A percentile compares a stretch with the other conserved stretches of the same genome.
phyloP scores from a whole-genome alignment of 1,140 invertebrate genomes.

The Listronotus bonariensis region DNA sequence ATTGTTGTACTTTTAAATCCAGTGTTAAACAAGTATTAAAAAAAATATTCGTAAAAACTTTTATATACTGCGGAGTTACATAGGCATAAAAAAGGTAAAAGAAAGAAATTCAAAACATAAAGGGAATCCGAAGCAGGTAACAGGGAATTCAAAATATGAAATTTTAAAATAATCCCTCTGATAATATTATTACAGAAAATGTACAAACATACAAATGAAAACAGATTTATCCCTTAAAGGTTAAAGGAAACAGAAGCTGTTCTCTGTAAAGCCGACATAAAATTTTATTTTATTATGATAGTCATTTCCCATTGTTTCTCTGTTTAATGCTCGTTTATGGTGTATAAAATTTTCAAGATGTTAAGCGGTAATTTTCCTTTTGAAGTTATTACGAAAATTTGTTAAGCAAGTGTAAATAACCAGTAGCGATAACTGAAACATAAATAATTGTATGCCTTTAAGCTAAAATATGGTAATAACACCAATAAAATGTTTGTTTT shows the following conservation, averaged over 20 bases:
- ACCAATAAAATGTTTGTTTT: too few relatives aligned
- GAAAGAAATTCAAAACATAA: conserved; percentile 25
- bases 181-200: conserved; percentile 22
- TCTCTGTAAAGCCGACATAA: conserved; percentile 7
- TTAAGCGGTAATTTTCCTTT: conserved; percentile 12
- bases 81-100: too few relatives aligned
- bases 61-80: too few relatives aligned
- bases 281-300: conserved; percentile 23
- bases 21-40: too few relatives aligned
- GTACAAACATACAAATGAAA: conserved; percentile 24
- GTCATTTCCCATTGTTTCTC: conserved; percentile 16
- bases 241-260: conserved; percentile 29
- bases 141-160: conserved; percentile 30
- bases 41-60: too few relatives aligned
- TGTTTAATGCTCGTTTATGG: conserved; percentile 15
- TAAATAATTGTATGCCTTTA: too few relatives aligned
- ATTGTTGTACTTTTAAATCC: too few relatives aligned
- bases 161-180: conserved; percentile 38
- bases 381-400: conserved; percentile 1
- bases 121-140: conserved; percentile 31
- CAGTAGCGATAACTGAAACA: too few relatives aligned
- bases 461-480: too few relatives aligned
- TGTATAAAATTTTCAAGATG: conserved; percentile 16
- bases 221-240: conserved; percentile 26
- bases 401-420: background rate